Evolutionary conservation across 2,888 invertebrate species (phyloP).

Genomic region (Hyppa rectilinea): DNA sequence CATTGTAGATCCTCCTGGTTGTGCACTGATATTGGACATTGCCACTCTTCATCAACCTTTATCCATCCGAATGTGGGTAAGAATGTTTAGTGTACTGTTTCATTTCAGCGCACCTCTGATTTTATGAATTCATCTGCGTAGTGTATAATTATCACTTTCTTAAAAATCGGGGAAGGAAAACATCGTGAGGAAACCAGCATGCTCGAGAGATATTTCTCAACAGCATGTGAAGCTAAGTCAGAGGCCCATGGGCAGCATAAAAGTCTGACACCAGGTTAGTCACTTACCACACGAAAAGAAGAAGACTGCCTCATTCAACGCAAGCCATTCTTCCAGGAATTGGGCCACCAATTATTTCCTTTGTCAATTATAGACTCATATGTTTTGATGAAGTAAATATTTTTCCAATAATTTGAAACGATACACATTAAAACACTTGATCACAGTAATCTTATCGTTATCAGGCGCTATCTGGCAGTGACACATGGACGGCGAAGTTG

Average conservation of each 20-base stretch:
- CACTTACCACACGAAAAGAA: too few species aligned
- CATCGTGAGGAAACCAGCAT: too few species aligned
- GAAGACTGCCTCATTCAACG: too few species aligned
- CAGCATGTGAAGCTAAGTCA: too few species aligned
- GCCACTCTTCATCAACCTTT: not conserved
- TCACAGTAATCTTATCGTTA: conserved; percentile 61
- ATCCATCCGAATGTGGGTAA: not conserved
- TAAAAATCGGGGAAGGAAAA: too few species aligned
- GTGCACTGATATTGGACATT: not conserved
- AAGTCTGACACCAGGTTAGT: too few species aligned
- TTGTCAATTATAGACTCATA: conserved; percentile 1
- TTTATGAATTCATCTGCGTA: too few species aligned
- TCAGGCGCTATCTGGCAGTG: conserved; percentile 58
- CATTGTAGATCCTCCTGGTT: not conserved
- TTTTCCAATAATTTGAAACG: conserved; percentile 51
- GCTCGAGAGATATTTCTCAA: too few species aligned
- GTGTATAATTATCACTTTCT: too few species aligned
- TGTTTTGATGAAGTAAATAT: conserved; percentile 25
- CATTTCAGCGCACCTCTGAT: too few species aligned
- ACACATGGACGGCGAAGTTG: conserved; percentile 35
- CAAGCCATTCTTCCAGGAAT: not conserved
- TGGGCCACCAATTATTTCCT: not conserved
- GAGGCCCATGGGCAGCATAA: too few species aligned
- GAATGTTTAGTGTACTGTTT: not conserved
- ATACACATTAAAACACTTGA: conserved; percentile 49